These are phyloP conservation scores for Gasterosteus aculeatus DNA, from an alignment of 2,113 vertebrate species.

Conservation along the genomic window DNA sequence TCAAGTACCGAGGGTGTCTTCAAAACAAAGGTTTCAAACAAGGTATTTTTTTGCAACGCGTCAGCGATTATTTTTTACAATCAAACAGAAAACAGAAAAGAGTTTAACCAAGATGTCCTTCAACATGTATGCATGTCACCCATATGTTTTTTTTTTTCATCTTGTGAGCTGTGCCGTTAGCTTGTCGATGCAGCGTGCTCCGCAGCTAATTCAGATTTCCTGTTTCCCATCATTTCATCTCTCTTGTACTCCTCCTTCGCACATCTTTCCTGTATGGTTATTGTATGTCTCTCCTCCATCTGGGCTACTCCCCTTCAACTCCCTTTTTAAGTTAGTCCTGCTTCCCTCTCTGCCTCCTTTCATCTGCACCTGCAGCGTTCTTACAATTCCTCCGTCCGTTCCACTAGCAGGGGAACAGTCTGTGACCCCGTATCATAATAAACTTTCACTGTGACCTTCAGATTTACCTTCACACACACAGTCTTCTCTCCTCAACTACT, in stretches of 20 bases:
- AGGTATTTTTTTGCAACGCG: background rate
- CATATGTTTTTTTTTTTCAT: background rate
- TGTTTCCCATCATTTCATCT: background rate
- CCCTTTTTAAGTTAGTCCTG: background rate
- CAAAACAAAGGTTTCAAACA: background rate
- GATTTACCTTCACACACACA: background rate
- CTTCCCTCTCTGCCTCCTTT: background rate
- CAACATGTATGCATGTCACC: background rate
- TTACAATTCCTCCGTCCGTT: conserved; percentile 1
- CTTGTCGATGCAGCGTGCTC: background rate
- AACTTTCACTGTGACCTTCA: background rate
- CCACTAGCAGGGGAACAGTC: conserved; percentile 10
- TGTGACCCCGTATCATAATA: background rate
- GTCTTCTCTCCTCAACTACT: background rate
- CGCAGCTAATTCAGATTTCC: background rate
- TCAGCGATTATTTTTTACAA: background rate
- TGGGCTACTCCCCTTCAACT: background rate
- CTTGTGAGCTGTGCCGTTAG: background rate
- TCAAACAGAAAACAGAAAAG: background rate
- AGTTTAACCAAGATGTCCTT: background rate
- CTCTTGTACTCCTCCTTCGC: background rate
- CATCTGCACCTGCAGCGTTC: background rate
- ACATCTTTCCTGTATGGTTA: background rate
- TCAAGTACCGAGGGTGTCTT: background rate
- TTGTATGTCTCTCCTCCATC: background rate